phyloP scores from a whole-genome alignment of 2,797 vertebrate species.

The Sphenodon punctatus region DNA sequence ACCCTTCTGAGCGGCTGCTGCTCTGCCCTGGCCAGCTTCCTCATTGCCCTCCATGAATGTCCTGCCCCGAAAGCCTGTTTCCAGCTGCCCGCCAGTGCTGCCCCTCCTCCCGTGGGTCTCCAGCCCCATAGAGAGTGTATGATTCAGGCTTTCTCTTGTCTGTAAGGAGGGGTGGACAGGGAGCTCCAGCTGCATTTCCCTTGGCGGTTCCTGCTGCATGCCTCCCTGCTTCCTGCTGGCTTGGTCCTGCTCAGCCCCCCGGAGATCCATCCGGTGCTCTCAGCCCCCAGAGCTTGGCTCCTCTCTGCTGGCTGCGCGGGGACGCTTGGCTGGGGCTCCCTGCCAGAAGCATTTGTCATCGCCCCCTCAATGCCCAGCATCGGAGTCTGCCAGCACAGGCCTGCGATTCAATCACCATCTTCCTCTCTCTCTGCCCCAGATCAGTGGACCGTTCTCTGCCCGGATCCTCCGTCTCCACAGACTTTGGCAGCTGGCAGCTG shows the following conservation, averaged over 20 bases:
- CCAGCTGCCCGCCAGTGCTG: background rate
- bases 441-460: slow-evolving; percentile 89
- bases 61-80: background rate
- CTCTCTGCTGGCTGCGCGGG: slow-evolving; percentile 26
- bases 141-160: too few relatives aligned
- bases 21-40: background rate
- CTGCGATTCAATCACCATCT: background rate
- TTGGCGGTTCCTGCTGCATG: slow-evolving; percentile 25
- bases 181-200: background rate
- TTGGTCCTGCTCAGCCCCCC: slow-evolving; percentile 25
- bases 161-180: too few relatives aligned
- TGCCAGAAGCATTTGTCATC: background rate
- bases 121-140: too few relatives aligned
- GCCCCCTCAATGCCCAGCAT: background rate
- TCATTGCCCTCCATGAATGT: background rate
- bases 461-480: slow-evolving; percentile 94
- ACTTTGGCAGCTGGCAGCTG: slow-evolving; percentile 99
- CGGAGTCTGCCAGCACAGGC: background rate
- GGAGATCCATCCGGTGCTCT: background rate
- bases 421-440: slow-evolving; percentile 85
- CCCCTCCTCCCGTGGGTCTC: too few relatives aligned
- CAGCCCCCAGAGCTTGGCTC: slow-evolving; percentile 3
- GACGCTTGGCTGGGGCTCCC: slow-evolving; percentile 8
- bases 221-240: slow-evolving; percentile 38
- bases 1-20: too few relatives aligned